Evolutionary conservation across 2,113 vertebrate species (phyloP).

Genomic region (Toxotes chatareus): DNA sequence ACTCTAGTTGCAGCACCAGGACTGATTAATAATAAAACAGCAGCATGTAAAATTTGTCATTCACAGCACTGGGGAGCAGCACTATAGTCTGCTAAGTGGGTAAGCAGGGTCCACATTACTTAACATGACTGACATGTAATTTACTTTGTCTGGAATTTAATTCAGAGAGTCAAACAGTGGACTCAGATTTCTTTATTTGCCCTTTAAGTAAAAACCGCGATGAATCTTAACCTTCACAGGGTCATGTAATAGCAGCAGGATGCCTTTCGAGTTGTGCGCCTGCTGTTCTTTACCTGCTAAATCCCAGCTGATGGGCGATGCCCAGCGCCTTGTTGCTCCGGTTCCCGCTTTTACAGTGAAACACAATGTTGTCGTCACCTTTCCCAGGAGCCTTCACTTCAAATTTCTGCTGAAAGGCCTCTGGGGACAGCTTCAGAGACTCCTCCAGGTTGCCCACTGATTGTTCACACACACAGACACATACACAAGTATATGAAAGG

Average conservation of each 20-base stretch:
- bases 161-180: neutral
- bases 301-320: constrained; percentile 81
- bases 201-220: neutral
- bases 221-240: neutral
- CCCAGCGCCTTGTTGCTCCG: constrained; percentile 80
- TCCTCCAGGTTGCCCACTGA: constrained; percentile 82
- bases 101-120: neutral
- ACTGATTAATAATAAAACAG: constrained; percentile 26
- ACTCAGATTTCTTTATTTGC: neutral
- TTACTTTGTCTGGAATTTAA: too few relatives aligned
- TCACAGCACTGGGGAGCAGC: neutral
- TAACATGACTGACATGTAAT: neutral
- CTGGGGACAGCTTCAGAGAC: constrained; percentile 81
- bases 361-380: constrained; percentile 82
- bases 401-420: constrained; percentile 79
- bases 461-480: neutral
- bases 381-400: constrained; percentile 75
- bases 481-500: neutral
- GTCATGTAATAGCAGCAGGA: too few relatives aligned
- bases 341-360: constrained; percentile 85
- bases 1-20: neutral
- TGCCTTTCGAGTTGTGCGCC: neutral
- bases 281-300: constrained; percentile 67
- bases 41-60: neutral
- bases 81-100: neutral